These are phyloP conservation scores for Anthopleura sola DNA, from an alignment of 64 coral and sea anemone genomes.

Conservation along the genomic window DNA sequence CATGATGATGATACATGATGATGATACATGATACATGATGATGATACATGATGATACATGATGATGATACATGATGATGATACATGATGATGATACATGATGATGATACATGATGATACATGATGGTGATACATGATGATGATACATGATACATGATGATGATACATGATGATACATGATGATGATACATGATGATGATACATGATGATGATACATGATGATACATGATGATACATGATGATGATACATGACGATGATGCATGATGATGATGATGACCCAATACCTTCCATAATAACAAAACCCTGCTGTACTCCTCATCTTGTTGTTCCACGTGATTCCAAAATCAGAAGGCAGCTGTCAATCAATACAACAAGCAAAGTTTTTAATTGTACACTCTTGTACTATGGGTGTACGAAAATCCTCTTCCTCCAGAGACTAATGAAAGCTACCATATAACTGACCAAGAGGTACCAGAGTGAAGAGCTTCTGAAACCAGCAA, in stretches of 20 bases:
- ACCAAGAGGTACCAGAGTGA: too few relatives aligned
- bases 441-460: too few relatives aligned
- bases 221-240: background rate
- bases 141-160: background rate
- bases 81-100: background rate
- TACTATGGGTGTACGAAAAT: background rate
- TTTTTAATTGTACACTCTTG: background rate
- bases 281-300: conserved; percentile 83
- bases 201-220: too few relatives aligned
- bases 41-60: too few relatives aligned
- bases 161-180: background rate
- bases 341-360: conserved; percentile 82
- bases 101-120: too few relatives aligned
- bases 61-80: too few relatives aligned
- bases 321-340: conserved; percentile 90
- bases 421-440: too few relatives aligned
- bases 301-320: conserved; percentile 93
- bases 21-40: too few relatives aligned
- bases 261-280: too few relatives aligned
- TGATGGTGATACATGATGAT: background rate
- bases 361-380: background rate
- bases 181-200: too few relatives aligned
- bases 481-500: too few relatives aligned
- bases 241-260: background rate
- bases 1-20: background rate